A percentile compares a stretch with the other conserved stretches of the same genome.
These are phyloP conservation scores for Syrrhaptes paradoxus DNA, from an alignment of 2,113 vertebrate species.

Conservation along the genomic window DNA sequence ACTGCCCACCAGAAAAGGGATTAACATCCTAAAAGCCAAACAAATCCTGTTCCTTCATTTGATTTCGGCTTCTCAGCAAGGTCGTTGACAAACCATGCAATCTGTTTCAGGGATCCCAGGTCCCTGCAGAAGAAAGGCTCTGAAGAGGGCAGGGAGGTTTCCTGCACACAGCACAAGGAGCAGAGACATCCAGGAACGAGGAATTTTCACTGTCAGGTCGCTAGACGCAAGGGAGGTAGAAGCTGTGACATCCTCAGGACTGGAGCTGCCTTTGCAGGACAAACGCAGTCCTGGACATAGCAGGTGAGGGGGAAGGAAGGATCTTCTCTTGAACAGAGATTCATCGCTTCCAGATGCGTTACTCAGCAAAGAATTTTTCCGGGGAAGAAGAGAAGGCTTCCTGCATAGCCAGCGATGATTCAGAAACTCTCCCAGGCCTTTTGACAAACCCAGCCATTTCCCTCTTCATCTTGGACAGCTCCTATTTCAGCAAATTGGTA, in stretches of 20 bases:
- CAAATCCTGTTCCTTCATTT: background rate
- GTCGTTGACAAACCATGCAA: background rate
- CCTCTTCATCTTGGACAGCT: constrained; percentile 41
- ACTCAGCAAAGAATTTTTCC: constrained; percentile 17
- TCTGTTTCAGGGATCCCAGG: background rate
- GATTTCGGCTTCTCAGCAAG: background rate
- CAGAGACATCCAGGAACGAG: background rate
- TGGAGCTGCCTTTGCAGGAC: background rate
- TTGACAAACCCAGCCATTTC: constrained; percentile 20
- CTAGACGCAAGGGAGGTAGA: background rate
- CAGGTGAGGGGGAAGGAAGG: background rate
- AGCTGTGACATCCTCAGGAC: background rate
- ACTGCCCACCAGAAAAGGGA: background rate
- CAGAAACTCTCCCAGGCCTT: constrained; percentile 25
- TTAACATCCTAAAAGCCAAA: background rate
- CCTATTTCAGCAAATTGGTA: constrained; percentile 50
- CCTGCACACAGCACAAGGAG: background rate
- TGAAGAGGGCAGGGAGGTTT: background rate
- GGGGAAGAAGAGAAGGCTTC: constrained; percentile 16
- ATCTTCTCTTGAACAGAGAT: background rate
- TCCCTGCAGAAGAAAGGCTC: background rate
- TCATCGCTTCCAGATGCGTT: background rate
- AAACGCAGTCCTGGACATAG: background rate
- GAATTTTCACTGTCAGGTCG: background rate
- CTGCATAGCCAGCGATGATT: constrained; percentile 13